phyloP scores from a whole-genome alignment of 2,797 vertebrate species.

The Crypturellus tataupa region DNA sequence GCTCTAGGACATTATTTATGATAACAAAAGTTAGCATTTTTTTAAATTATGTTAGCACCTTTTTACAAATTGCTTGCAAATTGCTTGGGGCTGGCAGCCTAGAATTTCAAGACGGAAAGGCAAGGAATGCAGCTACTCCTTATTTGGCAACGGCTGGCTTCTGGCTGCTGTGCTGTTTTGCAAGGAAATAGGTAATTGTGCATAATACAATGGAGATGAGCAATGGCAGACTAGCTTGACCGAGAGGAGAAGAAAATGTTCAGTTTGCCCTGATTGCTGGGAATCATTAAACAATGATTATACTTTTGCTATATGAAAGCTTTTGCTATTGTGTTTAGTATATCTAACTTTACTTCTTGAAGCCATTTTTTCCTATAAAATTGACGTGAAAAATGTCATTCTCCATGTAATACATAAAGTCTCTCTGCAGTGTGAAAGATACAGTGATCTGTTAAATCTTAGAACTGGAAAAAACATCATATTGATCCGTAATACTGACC shows the following conservation, averaged over 20 bases:
- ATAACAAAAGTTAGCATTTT: not conserved
- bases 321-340: not conserved
- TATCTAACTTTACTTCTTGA: not conserved
- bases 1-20: not conserved
- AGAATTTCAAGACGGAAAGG: not conserved
- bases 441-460: not conserved
- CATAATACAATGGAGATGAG: fast-evolving
- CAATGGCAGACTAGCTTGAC: not conserved
- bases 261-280: not conserved
- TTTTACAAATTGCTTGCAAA: not conserved
- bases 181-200: not conserved
- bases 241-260: not conserved
- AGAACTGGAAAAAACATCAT: not conserved
- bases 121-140: not conserved
- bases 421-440: not conserved
- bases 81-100: not conserved
- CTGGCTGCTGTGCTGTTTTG: not conserved
- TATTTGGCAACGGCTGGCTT: not conserved
- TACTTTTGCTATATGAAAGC: not conserved
- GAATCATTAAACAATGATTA: not conserved
- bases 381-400: not conserved
- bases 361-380: not conserved
- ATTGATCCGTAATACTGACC: not conserved
- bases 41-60: not conserved
- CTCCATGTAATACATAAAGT: not conserved